These are phyloP conservation scores for Lacerta agilis DNA, from an alignment of 2,797 vertebrate genomes.

Conservation along the genomic window DNA sequence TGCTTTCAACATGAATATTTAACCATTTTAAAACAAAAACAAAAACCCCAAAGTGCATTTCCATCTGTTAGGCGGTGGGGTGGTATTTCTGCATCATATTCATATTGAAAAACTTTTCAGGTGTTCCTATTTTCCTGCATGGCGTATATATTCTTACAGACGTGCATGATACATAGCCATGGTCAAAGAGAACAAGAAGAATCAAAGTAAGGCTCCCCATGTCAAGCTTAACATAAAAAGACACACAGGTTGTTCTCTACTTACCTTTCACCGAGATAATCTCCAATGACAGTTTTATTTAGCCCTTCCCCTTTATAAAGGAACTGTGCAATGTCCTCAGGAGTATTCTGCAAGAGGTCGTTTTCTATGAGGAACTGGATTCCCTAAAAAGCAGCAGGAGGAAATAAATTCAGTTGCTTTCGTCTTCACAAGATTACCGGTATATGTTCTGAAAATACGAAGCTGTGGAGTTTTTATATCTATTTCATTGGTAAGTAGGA, in stretches of 20 bases:
- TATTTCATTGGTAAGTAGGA: neutral
- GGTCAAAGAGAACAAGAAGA: neutral
- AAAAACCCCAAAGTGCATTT: neutral
- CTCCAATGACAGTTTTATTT: slow-evolving; percentile 97
- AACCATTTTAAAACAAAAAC: too few species aligned
- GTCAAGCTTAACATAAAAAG: neutral
- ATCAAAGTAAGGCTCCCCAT: neutral
- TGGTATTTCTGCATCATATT: neutral
- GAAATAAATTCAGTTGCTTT: slow-evolving; percentile 27
- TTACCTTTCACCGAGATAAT: slow-evolving; percentile 97
- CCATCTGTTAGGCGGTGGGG: neutral
- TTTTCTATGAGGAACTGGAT: slow-evolving; percentile 97
- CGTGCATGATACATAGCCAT: neutral
- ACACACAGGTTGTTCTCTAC: slow-evolving; percentile 1
- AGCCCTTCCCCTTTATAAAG: slow-evolving; percentile 97
- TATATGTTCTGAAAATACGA: neutral
- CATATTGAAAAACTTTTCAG: fast-evolving
- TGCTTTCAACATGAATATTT: neutral
- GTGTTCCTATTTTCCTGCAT: neutral
- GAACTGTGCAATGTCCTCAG: slow-evolving; percentile 96
- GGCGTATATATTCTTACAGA: neutral
- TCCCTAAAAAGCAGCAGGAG: slow-evolving; percentile 79
- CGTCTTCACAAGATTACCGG: slow-evolving; percentile 12
- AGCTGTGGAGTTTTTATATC: slow-evolving; percentile 15
- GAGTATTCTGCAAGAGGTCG: slow-evolving; percentile 92